These are phyloP conservation scores for Hofmannophila pseudospretella DNA, from an alignment of 2,888 invertebrate species.

Conservation along the genomic window DNA sequence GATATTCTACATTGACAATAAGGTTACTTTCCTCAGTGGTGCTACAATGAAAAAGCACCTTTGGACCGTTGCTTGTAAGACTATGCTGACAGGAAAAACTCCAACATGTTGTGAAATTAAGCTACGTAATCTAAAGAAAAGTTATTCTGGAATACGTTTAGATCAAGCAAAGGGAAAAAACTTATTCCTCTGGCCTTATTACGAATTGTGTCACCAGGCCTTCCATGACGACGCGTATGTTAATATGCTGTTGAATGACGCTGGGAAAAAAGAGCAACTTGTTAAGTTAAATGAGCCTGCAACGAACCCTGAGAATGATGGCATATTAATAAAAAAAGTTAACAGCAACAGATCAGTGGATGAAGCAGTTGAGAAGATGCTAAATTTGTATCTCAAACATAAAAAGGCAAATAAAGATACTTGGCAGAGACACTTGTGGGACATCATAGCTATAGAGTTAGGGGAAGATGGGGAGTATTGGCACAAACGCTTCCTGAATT, in stretches of 20 bases:
- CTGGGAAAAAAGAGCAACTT: neutral
- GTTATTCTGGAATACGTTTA: slow-evolving; percentile 36
- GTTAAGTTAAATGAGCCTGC: neutral
- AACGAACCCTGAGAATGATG: slow-evolving; percentile 19
- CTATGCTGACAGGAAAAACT: slow-evolving; percentile 51
- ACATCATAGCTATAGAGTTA: slow-evolving; percentile 52
- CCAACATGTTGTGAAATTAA: slow-evolving; percentile 46
- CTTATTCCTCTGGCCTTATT: slow-evolving; percentile 40
- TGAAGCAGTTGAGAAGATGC: slow-evolving; percentile 50
- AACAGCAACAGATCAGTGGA: slow-evolving; percentile 28
- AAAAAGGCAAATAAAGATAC: slow-evolving; percentile 45
- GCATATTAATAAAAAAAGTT: slow-evolving; percentile 30
- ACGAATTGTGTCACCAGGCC: slow-evolving; percentile 51
- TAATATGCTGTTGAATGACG: slow-evolving; percentile 6
- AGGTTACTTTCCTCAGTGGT: slow-evolving; percentile 48
- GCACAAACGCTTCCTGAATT: slow-evolving; percentile 62
- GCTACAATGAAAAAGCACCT: slow-evolving; percentile 47
- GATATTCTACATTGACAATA: slow-evolving; percentile 63
- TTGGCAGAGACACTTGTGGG: slow-evolving; percentile 54
- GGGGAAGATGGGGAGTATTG: slow-evolving; percentile 59
- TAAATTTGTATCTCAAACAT: slow-evolving; percentile 50
- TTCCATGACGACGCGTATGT: slow-evolving; percentile 45
- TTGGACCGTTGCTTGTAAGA: slow-evolving; percentile 64
- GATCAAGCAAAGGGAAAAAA: slow-evolving; percentile 36
- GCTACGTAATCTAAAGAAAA: slow-evolving; percentile 38